Evolutionary conservation across 2,888 invertebrate species (phyloP).

Genomic region (Heliconius cydno): DNA sequence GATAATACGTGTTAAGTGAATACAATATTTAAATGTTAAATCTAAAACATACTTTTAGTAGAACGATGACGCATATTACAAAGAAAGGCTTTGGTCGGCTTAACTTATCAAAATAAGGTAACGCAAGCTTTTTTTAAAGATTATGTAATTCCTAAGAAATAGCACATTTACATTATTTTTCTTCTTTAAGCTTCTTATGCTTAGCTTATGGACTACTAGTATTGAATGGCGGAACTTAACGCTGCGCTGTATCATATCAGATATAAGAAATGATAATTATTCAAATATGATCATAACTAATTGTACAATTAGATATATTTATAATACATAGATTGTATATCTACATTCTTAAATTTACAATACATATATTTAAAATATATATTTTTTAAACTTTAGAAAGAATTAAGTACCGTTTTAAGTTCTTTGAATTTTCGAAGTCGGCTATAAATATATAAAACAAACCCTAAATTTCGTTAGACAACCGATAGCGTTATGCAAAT

Average conservation of each 20-base stretch:
- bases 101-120: constrained; percentile 7
- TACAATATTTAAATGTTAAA: constrained; percentile 2
- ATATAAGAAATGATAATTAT: not conserved
- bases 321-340: no score
- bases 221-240: not conserved
- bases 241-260: not conserved
- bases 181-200: not conserved
- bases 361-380: not conserved
- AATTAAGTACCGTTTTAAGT: constrained; percentile 33
- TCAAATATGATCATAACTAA: not conserved
- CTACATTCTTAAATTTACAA: no score
- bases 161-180: not conserved
- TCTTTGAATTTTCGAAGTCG: constrained; percentile 59
- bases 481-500: constrained; percentile 77
- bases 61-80: constrained; percentile 20
- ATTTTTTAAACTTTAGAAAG: not conserved
- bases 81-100: not conserved
- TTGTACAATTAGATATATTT: no score
- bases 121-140: not conserved
- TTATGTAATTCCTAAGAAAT: not conserved
- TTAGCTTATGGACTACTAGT: not conserved
- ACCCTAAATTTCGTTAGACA: constrained; percentile 68
- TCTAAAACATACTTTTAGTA: not conserved
- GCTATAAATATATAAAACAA: constrained; percentile 63
- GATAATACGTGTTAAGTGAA: constrained; percentile 21